Evolutionary conservation across 2,797 vertebrate species (phyloP).

Genomic region (Muscicapa striata): DNA sequence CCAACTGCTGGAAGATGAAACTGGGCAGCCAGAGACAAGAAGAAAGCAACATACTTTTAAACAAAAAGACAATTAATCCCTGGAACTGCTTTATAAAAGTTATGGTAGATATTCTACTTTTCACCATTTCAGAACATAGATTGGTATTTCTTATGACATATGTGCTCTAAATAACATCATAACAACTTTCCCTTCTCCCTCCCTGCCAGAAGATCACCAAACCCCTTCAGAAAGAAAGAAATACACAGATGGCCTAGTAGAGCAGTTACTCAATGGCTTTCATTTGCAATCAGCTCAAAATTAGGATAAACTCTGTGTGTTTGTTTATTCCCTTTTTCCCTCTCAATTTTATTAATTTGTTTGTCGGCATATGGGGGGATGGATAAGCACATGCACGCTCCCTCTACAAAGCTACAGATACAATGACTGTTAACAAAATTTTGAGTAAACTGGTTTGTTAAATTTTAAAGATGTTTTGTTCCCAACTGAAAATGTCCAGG

Average conservation of each 20-base stretch:
- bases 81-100: neutral
- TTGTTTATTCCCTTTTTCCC: constrained; percentile 9
- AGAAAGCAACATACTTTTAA: neutral
- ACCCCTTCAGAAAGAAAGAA: neutral
- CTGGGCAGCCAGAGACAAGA: neutral
- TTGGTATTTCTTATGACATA: neutral
- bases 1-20: neutral
- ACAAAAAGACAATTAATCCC: neutral
- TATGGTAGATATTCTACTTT: neutral
- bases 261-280: neutral
- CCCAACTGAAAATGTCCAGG: neutral
- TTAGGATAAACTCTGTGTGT: constrained; percentile 9
- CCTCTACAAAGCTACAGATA: neutral
- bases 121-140: neutral
- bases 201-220: neutral
- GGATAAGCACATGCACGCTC: accelerated
- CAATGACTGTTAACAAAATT: neutral
- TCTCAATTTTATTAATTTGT: neutral
- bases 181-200: neutral
- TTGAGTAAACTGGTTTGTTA: neutral
- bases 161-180: neutral
- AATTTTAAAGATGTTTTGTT: constrained; percentile 4
- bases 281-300: constrained; percentile 12
- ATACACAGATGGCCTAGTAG: neutral
- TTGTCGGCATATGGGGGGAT: neutral